phyloP scores from a whole-genome alignment of 1,140 invertebrate genomes.

The Solen grandis region DNA sequence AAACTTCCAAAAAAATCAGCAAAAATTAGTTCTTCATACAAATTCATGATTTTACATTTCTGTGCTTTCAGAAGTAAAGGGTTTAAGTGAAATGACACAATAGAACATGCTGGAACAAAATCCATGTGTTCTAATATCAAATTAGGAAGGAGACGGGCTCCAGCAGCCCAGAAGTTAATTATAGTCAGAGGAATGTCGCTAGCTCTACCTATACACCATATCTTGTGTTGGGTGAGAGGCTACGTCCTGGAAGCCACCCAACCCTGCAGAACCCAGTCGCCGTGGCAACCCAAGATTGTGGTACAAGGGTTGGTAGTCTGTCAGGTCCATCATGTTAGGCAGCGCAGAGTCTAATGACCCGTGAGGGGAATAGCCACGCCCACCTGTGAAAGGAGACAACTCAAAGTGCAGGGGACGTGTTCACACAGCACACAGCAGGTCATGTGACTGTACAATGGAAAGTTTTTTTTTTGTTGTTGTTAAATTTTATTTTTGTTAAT shows the following conservation, averaged over 20 bases:
- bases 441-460: neutral
- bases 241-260: neutral
- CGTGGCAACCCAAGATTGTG: constrained; percentile 54
- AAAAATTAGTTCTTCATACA: neutral
- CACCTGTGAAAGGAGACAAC: constrained; percentile 34
- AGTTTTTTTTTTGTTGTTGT: neutral
- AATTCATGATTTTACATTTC: no score
- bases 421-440: no score
- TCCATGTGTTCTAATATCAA: no score
- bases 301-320: constrained; percentile 59
- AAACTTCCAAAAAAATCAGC: neutral
- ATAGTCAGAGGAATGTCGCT: constrained; percentile 58
- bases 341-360: constrained; percentile 37
- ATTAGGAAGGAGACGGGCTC: no score
- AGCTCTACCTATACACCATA: constrained; percentile 72
- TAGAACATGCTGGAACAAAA: no score
- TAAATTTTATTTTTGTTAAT: no score
- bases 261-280: constrained; percentile 53
- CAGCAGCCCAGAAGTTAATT: no score
- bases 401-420: constrained; percentile 28
- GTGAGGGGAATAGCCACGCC: neutral
- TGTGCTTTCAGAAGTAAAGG: no score
- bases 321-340: constrained; percentile 62
- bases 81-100: no score
- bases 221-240: constrained; percentile 58